Percentiles rank a stretch among this genome's conserved stretches.
Conservation (phyloP, 2,888 invertebrate species). For the Agriopis marginaria region DNA sequence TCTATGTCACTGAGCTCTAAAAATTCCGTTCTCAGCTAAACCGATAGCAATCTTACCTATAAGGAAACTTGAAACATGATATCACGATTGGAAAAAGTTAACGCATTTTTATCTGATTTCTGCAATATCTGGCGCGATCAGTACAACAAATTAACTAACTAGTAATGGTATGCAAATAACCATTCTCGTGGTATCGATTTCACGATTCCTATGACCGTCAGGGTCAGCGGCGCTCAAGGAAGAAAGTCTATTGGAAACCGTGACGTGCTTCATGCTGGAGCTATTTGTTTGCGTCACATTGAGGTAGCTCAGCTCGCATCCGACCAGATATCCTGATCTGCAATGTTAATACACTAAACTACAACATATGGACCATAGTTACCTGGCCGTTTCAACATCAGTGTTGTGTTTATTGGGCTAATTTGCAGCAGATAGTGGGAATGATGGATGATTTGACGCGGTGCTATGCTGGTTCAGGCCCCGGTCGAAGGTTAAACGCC, state of each 20-base stretch:
- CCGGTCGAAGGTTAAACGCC: slow-evolving; percentile 81
- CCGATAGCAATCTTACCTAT: slow-evolving; percentile 32
- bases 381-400: slow-evolving; percentile 58
- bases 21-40: slow-evolving; percentile 30
- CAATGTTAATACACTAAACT: background rate
- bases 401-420: slow-evolving; percentile 76
- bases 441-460: slow-evolving; percentile 80
- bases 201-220: slow-evolving; percentile 63
- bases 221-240: slow-evolving; percentile 70
- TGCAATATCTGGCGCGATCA: slow-evolving; percentile 28
- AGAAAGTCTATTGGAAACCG: slow-evolving; percentile 78
- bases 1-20: slow-evolving; percentile 26
- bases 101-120: slow-evolving; percentile 27
- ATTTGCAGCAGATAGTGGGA: slow-evolving; percentile 75
- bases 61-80: slow-evolving; percentile 38
- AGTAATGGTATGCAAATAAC: slow-evolving; percentile 64
- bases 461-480: slow-evolving; percentile 69
- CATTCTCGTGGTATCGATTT: slow-evolving; percentile 66
- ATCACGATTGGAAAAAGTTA: slow-evolving; percentile 31
- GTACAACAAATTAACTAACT: slow-evolving; percentile 30
- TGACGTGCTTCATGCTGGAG: slow-evolving; percentile 66
- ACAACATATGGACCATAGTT: slow-evolving; percentile 43
- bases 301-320: slow-evolving; percentile 58
- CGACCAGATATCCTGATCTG: slow-evolving; percentile 41
- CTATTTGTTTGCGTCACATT: slow-evolving; percentile 78